Base-by-base conservation (phyloP, 2,888 invertebrate genomes). In the Parnassius glacialis region DNA sequence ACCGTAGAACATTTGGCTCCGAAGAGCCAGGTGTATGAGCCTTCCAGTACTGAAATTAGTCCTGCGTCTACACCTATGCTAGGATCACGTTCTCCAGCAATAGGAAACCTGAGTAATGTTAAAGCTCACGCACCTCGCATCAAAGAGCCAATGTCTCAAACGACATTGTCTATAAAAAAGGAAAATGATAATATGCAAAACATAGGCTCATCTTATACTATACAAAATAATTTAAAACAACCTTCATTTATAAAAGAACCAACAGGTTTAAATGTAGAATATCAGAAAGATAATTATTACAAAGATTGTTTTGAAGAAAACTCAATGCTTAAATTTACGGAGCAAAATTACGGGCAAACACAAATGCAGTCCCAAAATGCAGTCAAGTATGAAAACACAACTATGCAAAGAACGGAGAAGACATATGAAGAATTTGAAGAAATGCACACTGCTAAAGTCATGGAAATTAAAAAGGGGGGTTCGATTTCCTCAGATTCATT, bases 361-460 rank as follows among this genome's bases (percentile, higher is more conserved):
- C 84, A 90, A 77, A 85, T 87, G 70, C 84, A 89, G 67, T 84
- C 88, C n/a, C 92, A 91, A 66, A 92, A 92, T 63, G 81, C 93
- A 65, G 74, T 90, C 25, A 93, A 93, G 71, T 92, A 91, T 68
- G 90, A 87, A n/a, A 85, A 82, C 68, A 92, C 92, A n/a, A 93
- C 93, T 70, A 90, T 95, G 54, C 94, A 94, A 74, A 92, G 93
- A 2, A 93, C 93, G 10, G 93, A 90, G 76, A 93, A 93, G 72
- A 93, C 94, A 1, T 94, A 92, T 67, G 95, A 95, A 84, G 94
- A 95, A 77, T 95, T 91, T 69, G 95, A 95, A 80, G 92, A 92
- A 64, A 92, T 92, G 1, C 94, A 94, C 75, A 93, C 93, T 56
- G 94, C 94, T 56, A 93, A 93, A 79, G 92, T 93, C 13, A 87